Percentiles rank a stretch among this genome's conserved stretches.
Conservation (phyloP, 2,888 invertebrate genomes). For the Hirtodrosophila histrioides region DNA sequence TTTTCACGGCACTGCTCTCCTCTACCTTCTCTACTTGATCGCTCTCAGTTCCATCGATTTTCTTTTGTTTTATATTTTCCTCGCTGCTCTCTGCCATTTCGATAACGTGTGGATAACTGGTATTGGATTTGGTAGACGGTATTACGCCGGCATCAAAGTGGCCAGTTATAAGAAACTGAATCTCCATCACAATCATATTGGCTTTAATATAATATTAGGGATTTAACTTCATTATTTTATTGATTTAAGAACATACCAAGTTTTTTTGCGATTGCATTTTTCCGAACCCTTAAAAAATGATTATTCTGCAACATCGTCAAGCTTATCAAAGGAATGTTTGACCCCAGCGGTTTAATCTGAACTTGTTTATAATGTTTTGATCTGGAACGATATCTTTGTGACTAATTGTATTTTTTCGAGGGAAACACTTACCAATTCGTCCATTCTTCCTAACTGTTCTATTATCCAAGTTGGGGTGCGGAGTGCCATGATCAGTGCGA, state of each 20-base stretch:
- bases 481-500: constrained; percentile 12
- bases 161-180: neutral
- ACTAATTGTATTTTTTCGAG: neutral
- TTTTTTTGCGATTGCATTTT: neutral
- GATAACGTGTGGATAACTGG: constrained; percentile 30
- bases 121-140: neutral
- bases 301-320: neutral
- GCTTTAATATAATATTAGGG: neutral
- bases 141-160: neutral
- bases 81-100: constrained; percentile 10
- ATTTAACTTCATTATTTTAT: neutral
- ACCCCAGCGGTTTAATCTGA: constrained; percentile 14
- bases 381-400: constrained; percentile 8
- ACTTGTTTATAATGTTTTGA: neutral
- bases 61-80: too few species aligned
- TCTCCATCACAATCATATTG: neutral
- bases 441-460: constrained; percentile 1
- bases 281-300: neutral
- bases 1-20: too few species aligned
- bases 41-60: too few species aligned
- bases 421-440: constrained; percentile 10
- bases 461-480: constrained; percentile 9
- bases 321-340: neutral
- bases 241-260: constrained; percentile 1
- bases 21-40: too few species aligned